phyloP scores from a whole-genome alignment of 2,888 invertebrate species.

The Argynnis bischoffii region DNA sequence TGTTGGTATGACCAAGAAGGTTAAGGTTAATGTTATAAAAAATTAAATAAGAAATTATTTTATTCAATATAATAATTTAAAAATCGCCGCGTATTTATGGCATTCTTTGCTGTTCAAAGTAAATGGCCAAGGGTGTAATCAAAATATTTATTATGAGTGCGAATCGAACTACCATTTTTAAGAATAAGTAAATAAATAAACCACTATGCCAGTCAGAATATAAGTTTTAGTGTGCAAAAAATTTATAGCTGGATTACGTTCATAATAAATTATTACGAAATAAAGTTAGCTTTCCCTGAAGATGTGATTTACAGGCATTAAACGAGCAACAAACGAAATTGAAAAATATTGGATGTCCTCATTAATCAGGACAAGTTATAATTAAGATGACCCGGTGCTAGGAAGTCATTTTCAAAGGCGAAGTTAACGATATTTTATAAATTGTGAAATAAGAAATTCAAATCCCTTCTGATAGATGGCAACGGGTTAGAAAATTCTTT shows the following conservation, averaged over 20 bases:
- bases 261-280: constrained; percentile 19
- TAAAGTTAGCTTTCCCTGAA: constrained; percentile 23
- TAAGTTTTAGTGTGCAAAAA: constrained; percentile 2
- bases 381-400: constrained; percentile 51
- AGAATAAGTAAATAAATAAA: too few species aligned
- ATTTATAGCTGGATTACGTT: constrained; percentile 5
- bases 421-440: constrained; percentile 34
- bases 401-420: constrained; percentile 41
- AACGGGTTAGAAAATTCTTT: constrained; percentile 33
- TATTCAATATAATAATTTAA: too few species aligned
- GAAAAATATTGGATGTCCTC: constrained; percentile 49
- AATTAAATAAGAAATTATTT: too few species aligned
- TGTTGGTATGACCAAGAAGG: too few species aligned
- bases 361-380: constrained; percentile 48
- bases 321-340: constrained; percentile 37
- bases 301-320: constrained; percentile 23
- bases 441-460: constrained; percentile 34
- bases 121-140: too few species aligned
- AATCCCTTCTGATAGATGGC: constrained; percentile 28
- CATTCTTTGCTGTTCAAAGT: too few species aligned
- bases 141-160: too few species aligned
- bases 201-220: neutral
- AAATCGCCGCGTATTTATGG: too few species aligned
- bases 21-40: too few species aligned
- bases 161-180: too few species aligned